Percentiles rank a stretch among this genome's conserved stretches.
These are phyloP conservation scores for Squalus acanthias DNA, from an alignment of 2,797 vertebrate species.

Conservation along the genomic window DNA sequence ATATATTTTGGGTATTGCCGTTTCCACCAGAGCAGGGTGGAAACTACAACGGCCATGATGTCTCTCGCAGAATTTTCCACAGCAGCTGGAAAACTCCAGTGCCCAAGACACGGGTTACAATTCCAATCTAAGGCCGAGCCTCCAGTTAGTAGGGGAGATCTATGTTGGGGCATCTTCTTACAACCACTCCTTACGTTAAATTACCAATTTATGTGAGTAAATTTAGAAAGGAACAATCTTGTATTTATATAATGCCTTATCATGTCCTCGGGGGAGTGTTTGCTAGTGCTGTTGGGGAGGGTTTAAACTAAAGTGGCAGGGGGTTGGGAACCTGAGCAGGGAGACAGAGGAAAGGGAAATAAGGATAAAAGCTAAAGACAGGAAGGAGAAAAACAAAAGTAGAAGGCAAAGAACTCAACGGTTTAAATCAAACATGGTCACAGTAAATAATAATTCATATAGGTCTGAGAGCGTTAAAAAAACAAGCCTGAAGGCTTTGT, in stretches of 20 bases:
- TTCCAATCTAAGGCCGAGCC: background rate
- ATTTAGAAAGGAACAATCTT: background rate
- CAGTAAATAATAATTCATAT: too few species aligned
- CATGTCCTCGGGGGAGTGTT: too few species aligned
- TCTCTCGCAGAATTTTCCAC: background rate
- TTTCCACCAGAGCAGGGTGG: background rate
- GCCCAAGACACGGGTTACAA: background rate
- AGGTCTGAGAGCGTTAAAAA: too few species aligned
- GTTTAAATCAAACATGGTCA: too few species aligned
- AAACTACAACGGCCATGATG: background rate
- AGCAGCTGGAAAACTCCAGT: background rate
- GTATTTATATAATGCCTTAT: background rate
- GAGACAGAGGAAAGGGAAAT: too few species aligned
- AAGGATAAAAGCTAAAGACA: too few species aligned
- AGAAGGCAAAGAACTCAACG: too few species aligned
- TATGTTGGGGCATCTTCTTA: background rate
- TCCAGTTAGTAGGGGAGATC: background rate
- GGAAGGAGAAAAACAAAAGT: too few species aligned
- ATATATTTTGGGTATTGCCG: background rate
- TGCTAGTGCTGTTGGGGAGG: too few species aligned
- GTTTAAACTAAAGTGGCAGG: too few species aligned
- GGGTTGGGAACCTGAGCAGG: too few species aligned
- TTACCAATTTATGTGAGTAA: background rate
- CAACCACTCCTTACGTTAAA: background rate
- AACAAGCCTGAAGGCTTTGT: too few species aligned